Evolutionary conservation across 2,797 vertebrate species (phyloP), one percentile per base, ranked within the genome.

Genomic region (Lateolabrax maculatus): DNA sequence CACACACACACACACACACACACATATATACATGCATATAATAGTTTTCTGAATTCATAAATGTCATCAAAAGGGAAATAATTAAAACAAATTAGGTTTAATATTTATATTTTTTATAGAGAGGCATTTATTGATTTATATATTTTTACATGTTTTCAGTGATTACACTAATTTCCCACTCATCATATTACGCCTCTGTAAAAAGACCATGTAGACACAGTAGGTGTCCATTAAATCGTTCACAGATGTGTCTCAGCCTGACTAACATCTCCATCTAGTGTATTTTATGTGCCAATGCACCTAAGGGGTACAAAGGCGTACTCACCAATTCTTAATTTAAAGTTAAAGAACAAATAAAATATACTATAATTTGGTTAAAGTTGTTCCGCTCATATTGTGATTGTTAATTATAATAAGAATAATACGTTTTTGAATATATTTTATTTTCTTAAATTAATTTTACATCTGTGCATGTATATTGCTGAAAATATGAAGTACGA

Each of bases 231-330:
- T 5, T 5, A 2, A 51, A 29, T 4, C 5, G 16, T 3, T 61
- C 13, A 16, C 9, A 58, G 3, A 9, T 53, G 0, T 16, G 15
- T 29, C 3, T 61, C 39, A 79, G 31, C 79, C 67, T 80, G 41
- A 27, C 3, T 3, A 75, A 72, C 37, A 75, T 5, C 66, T 1
- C 87, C 84, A 89, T 74, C 90, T 90, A 84, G 80, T 85, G 91
- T 52, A 8, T 0, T 0, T 2, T 6, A 9, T 52, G 29, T 63
- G 56, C 6, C 5, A 79, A 9, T 91, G 49, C 91, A 85, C 9
- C 29, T 27, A 34, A 29, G 67, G 0, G 4, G 5, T 10, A 19
- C 25, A 29, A 0, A 39, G 12, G 6, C 5, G 12, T 4, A 3
- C 1, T 1, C 3, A 43, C 0, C 15, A 3, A 23, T 58, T 39